Percentiles rank a stretch among this genome's conserved stretches.
phyloP scores from a whole-genome alignment of 2,113 vertebrate genomes.

The Calyptomena viridis region DNA sequence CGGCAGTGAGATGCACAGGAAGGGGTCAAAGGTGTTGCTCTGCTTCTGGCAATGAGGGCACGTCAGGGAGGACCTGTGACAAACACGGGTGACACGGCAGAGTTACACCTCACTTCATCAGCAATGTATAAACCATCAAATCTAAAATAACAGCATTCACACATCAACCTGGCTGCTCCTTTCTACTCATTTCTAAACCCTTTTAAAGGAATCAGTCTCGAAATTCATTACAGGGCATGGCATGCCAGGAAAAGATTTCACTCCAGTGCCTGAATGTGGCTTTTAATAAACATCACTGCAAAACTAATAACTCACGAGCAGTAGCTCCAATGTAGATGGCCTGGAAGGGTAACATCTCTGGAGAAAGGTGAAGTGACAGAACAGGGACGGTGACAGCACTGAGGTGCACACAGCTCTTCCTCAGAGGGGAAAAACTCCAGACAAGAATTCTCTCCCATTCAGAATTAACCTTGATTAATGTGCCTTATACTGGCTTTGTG shows the following conservation, averaged over 20 bases:
- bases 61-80: conserved; percentile 90
- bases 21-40: conserved; percentile 98
- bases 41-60: conserved; percentile 98
- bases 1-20: conserved; percentile 95
- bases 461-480: background rate
- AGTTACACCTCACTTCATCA: background rate
- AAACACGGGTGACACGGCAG: background rate
- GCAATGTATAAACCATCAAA: background rate
- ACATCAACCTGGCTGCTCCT: background rate
- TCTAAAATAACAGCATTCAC: background rate
- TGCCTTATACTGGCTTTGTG: background rate
- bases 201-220: background rate
- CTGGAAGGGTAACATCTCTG: background rate
- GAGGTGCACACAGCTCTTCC: background rate
- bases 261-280: background rate
- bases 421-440: background rate
- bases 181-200: background rate
- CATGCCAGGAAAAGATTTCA: background rate
- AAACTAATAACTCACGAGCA: background rate
- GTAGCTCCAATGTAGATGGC: background rate
- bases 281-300: background rate
- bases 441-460: background rate
- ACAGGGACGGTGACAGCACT: background rate
- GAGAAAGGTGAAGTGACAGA: background rate
- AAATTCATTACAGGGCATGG: background rate